These are phyloP conservation scores for Eupeodes corollae DNA, from an alignment of 1,140 invertebrate species.

Conservation along the genomic window DNA sequence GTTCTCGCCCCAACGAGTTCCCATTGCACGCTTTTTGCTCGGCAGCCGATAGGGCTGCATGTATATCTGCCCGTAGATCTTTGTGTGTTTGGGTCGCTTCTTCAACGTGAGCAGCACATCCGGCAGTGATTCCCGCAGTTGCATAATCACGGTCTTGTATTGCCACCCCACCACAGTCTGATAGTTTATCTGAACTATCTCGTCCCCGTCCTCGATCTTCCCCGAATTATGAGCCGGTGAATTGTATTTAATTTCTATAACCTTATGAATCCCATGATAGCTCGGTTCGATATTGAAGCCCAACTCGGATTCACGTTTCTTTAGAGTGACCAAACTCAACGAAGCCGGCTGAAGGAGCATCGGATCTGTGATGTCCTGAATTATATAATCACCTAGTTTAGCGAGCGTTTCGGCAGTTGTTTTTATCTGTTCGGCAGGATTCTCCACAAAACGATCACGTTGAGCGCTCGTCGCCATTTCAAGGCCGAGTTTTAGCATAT, in stretches of 20 bases:
- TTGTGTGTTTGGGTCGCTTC: constrained; percentile 70
- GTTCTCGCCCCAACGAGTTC: constrained; percentile 52
- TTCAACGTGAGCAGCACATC: constrained; percentile 75
- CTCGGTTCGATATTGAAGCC: constrained; percentile 78
- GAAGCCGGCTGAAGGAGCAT: constrained; percentile 78
- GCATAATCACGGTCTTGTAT: constrained; percentile 62
- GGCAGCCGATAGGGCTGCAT: constrained; percentile 67
- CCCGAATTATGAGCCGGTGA: constrained; percentile 74
- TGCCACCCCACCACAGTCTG: constrained; percentile 88
- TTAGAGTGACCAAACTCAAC: constrained; percentile 73
- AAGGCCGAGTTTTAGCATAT: constrained; percentile 64
- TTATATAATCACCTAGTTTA: constrained; percentile 72
- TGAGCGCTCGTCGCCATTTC: constrained; percentile 80
- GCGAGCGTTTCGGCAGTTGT: constrained; percentile 58
- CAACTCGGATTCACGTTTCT: constrained; percentile 65
- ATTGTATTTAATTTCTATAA: constrained; percentile 75
- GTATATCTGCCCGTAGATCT: constrained; percentile 71
- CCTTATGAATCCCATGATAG: constrained; percentile 66
- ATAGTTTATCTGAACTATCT: constrained; percentile 86
- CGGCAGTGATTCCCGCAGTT: constrained; percentile 65
- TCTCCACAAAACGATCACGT: constrained; percentile 73
- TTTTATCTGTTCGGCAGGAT: constrained; percentile 53
- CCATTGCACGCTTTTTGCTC: constrained; percentile 55
- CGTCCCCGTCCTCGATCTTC: constrained; percentile 85
- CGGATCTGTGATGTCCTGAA: constrained; percentile 77